Conservation (phyloP, 2,888 invertebrate genomes). For the Hypsopygia costalis region DNA sequence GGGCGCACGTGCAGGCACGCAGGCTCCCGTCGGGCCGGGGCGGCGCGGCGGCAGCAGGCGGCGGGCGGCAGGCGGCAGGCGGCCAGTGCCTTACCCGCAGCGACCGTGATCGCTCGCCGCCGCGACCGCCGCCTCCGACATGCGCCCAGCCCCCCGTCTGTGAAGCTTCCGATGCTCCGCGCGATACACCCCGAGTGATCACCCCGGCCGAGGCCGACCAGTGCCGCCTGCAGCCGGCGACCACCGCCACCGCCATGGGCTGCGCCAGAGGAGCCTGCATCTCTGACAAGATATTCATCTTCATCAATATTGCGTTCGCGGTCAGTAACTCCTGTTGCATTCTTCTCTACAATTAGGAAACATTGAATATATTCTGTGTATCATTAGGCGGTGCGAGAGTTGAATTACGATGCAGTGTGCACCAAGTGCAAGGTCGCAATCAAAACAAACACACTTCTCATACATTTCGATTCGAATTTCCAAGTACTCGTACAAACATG, state of each 20-base stretch:
- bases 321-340: conserved; percentile 33
- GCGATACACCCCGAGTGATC: conserved; percentile 5
- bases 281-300: conserved; percentile 67
- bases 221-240: not conserved
- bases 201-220: not conserved
- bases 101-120: conserved; percentile 27
- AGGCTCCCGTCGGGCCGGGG: conserved; percentile 12
- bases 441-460: no score
- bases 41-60: conserved; percentile 11
- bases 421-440: no score
- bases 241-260: conserved; percentile 37
- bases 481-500: no score
- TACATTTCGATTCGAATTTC: no score
- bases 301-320: conserved; percentile 74
- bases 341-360: no score
- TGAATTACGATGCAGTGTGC: no score
- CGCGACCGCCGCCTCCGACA: conserved; percentile 14
- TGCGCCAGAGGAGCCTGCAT: conserved; percentile 58
- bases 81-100: conserved; percentile 63
- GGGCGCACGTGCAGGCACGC: conserved; percentile 10
- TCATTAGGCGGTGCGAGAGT: no score
- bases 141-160: conserved; percentile 10
- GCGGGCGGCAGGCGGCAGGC: conserved; percentile 13
- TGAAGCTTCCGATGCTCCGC: conserved; percentile 2
- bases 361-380: no score